A percentile compares a stretch with the other conserved stretches of the same genome.
phyloP scores from a whole-genome alignment of 2,888 invertebrate species.

The Pyrrhosoma nymphula region DNA sequence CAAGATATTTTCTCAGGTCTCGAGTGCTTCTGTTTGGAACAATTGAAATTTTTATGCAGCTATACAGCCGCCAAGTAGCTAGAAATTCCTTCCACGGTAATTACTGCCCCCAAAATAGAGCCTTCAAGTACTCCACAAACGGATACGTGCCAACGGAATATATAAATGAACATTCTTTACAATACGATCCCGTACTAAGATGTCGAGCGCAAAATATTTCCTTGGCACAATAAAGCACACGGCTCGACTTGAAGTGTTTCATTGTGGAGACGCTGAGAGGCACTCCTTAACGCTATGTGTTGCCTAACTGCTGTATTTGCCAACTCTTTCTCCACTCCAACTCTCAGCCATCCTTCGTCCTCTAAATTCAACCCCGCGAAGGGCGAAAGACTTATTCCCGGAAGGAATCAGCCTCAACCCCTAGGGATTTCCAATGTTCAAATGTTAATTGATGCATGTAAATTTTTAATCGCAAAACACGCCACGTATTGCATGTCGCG shows the following conservation, averaged over 20 bases:
- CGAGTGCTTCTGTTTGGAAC: neutral
- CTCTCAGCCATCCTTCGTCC: neutral
- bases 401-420: neutral
- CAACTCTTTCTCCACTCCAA: neutral
- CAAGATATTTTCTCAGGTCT: neutral
- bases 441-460: no score
- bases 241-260: neutral
- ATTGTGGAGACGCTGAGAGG: neutral
- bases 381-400: neutral
- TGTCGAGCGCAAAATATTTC: neutral
- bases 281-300: neutral
- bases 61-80: neutral
- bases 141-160: neutral
- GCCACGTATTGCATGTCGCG: no score
- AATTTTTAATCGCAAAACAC: no score
- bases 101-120: neutral
- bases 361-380: neutral
- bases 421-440: no score
- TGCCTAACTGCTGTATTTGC: neutral
- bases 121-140: neutral
- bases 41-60: neutral
- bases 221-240: neutral
- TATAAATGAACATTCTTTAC: neutral
- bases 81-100: neutral
- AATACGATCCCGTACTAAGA: neutral